A percentile compares a stretch with the other conserved stretches of the same genome.
Conservation (phyloP, 2,113 vertebrate genomes). For the Halcyon senegalensis region DNA sequence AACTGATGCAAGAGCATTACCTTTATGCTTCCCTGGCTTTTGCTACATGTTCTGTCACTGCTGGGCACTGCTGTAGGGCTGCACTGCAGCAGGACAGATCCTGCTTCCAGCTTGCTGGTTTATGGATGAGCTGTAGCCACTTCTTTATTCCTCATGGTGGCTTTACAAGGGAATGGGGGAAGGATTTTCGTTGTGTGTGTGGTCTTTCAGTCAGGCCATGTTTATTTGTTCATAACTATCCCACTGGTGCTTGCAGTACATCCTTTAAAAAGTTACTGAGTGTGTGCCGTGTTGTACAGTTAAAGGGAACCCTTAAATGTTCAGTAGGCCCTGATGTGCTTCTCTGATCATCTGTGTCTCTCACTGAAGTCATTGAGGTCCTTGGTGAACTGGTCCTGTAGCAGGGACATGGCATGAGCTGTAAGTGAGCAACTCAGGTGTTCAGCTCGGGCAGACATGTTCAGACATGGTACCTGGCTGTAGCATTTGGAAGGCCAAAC, state of each 20-base stretch:
- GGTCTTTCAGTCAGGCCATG: background rate
- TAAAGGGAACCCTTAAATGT: background rate
- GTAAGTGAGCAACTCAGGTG: background rate
- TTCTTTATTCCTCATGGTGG: background rate
- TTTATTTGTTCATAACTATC: background rate
- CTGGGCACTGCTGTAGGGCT: background rate
- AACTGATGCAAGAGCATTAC: background rate
- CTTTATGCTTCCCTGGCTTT: background rate
- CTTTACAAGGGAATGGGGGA: background rate
- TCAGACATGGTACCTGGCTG: background rate
- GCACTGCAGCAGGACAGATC: background rate
- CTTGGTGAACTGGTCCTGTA: background rate
- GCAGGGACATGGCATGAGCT: background rate
- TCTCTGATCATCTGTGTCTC: accelerated
- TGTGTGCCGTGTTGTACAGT: background rate
- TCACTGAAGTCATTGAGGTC: background rate
- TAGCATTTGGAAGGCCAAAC: accelerated
- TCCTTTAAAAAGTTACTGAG: background rate
- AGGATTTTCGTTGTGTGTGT: background rate
- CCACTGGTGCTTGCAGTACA: background rate
- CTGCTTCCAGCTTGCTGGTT: background rate
- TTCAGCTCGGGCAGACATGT: background rate
- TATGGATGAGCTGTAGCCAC: background rate
- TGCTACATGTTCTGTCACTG: background rate
- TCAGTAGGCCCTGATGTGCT: background rate